phyloP scores from a whole-genome alignment of 2,888 invertebrate species.

The Lacanobia oleracea region DNA sequence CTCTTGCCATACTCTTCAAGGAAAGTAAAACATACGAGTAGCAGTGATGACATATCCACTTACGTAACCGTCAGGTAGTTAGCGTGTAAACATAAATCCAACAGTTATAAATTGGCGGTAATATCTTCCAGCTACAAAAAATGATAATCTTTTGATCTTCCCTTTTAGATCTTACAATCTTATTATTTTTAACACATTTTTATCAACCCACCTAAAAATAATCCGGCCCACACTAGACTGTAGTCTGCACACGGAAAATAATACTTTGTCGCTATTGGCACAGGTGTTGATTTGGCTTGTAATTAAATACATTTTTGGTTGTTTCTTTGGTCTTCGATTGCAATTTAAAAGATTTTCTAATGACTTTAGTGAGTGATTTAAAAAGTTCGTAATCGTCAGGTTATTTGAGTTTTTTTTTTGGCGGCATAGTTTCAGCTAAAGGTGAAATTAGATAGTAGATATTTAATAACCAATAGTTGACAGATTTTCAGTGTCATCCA shows the following conservation, averaged over 20 bases:
- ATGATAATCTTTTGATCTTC: conserved; percentile 38
- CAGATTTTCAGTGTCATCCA: no score
- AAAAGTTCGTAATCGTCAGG: background rate
- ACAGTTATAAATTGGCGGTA: conserved; percentile 6
- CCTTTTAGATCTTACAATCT: conserved; percentile 37
- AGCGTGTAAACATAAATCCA: background rate
- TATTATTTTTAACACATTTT: conserved; percentile 38
- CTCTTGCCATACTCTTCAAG: background rate
- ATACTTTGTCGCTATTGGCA: background rate
- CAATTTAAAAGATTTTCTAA: conserved; percentile 8
- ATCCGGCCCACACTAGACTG: conserved; percentile 35
- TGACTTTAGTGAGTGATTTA: conserved; percentile 15
- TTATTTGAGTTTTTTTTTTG: no score
- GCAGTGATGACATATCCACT: background rate
- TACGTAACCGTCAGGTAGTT: background rate
- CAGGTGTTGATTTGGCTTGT: conserved; percentile 16
- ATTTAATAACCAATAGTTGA: background rate
- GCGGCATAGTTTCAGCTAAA: background rate
- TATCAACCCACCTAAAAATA: conserved; percentile 38
- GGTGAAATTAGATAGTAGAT: background rate
- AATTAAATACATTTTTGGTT: background rate
- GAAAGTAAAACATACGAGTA: no score
- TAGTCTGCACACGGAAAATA: conserved; percentile 11
- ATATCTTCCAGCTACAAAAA: conserved; percentile 16
- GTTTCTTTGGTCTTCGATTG: conserved; percentile 3